These are phyloP conservation scores for Scolopax mira DNA, from an alignment of 2,113 vertebrate species.

Conservation along the genomic window DNA sequence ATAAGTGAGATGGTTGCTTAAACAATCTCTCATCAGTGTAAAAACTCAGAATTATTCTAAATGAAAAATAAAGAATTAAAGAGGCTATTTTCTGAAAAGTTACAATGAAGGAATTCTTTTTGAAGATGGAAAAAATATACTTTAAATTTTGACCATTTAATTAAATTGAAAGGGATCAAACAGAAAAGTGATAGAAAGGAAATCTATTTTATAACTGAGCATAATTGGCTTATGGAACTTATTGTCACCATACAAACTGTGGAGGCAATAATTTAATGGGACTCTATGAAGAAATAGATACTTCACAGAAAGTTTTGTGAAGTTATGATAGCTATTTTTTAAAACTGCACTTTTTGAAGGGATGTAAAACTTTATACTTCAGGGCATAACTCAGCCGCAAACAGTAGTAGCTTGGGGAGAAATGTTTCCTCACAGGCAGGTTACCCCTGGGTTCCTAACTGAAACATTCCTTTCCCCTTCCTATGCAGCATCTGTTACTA, in stretches of 20 bases:
- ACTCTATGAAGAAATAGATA: not conserved
- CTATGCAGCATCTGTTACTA: not conserved
- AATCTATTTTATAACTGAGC: not conserved
- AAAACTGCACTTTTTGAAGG: not conserved
- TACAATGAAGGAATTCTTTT: not conserved
- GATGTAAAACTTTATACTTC: not conserved
- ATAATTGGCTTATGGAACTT: not conserved
- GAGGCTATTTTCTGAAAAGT: not conserved
- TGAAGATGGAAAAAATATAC: not conserved
- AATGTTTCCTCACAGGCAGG: not conserved
- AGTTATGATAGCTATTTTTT: not conserved
- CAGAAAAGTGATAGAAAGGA: not conserved
- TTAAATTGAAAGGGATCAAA: constrained; percentile 1
- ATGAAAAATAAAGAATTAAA: not conserved
- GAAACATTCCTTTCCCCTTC: not conserved
- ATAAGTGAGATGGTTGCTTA: not conserved
- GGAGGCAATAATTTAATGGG: not conserved
- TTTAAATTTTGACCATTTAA: not conserved
- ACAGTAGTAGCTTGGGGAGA: not conserved
- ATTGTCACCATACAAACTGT: not conserved
- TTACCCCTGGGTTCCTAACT: not conserved
- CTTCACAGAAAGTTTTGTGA: not conserved
- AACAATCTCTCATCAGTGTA: not conserved
- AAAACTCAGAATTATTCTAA: not conserved
- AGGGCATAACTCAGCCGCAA: not conserved